Evolutionary conservation across 2,888 invertebrate species (phyloP).

Genomic region (Trachelus iudaicus): DNA sequence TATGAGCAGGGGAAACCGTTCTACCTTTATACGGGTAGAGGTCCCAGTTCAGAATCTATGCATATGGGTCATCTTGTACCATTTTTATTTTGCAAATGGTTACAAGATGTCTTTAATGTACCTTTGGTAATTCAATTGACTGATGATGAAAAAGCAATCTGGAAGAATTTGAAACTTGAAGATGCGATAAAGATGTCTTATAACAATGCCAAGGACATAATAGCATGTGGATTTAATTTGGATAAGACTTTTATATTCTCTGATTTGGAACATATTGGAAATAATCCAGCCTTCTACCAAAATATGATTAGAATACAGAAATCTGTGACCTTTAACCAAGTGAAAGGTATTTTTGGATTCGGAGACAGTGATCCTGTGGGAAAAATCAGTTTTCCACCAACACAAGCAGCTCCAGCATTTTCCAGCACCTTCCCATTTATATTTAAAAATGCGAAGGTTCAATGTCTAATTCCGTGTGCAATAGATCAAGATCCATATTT

Average conservation of each 20-base stretch:
- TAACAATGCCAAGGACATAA: constrained; percentile 97
- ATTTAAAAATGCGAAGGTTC: constrained; percentile 82
- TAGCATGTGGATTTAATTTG: constrained; percentile 94
- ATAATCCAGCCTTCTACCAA: constrained; percentile 86
- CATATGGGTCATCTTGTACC: constrained; percentile 98
- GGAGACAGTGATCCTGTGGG: constrained; percentile 95
- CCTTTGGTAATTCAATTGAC: constrained; percentile 97
- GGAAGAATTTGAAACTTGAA: constrained; percentile 93
- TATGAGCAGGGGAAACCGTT: constrained; percentile 94
- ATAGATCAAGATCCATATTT: constrained; percentile 99
- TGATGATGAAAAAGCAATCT: constrained; percentile 97
- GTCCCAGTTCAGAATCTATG: constrained; percentile 95
- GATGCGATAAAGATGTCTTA: constrained; percentile 85
- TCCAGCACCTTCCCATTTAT: constrained; percentile 91
- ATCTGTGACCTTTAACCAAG: constrained; percentile 97
- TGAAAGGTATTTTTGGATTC: constrained; percentile 98
- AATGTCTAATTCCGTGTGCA: constrained; percentile 94
- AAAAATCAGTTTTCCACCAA: constrained; percentile 96
- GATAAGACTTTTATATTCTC: constrained; percentile 98
- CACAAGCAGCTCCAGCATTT: constrained; percentile 95
- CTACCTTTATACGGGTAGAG: constrained; percentile 96
- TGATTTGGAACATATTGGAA: constrained; percentile 92
- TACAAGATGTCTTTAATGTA: constrained; percentile 96
- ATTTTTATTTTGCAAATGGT: constrained; percentile 91
- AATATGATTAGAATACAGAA: constrained; percentile 94